Percentiles rank a stretch among this genome's conserved stretches.
These are phyloP conservation scores for Oncorhynchus gorbuscha DNA, from an alignment of 2,113 vertebrate species.

Conservation along the genomic window DNA sequence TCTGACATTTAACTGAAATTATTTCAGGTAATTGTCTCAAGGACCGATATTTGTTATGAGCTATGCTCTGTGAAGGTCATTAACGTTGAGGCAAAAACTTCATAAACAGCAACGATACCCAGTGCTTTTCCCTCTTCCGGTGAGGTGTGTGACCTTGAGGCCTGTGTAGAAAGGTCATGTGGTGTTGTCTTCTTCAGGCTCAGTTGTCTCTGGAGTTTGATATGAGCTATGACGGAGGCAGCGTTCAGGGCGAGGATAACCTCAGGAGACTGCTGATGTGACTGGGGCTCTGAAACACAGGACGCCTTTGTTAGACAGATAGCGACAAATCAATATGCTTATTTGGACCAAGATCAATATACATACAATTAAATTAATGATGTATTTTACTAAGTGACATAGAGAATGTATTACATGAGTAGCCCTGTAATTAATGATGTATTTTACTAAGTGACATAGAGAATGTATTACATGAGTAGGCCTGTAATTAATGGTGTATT, in stretches of 20 bases:
- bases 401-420: too few relatives aligned
- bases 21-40: constrained; percentile 6
- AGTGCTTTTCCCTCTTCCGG: constrained; percentile 37
- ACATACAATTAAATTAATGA: too few relatives aligned
- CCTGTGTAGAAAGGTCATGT: constrained; percentile 24
- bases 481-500: too few relatives aligned
- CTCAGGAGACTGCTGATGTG: constrained; percentile 44
- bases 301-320: constrained; percentile 13
- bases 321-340: neutral
- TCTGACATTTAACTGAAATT: neutral
- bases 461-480: too few relatives aligned
- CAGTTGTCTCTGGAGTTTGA: constrained; percentile 72
- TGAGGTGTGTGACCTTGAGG: constrained; percentile 15
- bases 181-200: constrained; percentile 51
- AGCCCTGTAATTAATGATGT: too few relatives aligned
- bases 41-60: neutral
- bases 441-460: too few relatives aligned
- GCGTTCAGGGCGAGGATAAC: constrained; percentile 67
- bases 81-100: neutral
- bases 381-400: too few relatives aligned
- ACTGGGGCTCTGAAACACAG: constrained; percentile 50
- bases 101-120: constrained; percentile 29
- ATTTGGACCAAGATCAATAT: neutral
- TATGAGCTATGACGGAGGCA: constrained; percentile 74
- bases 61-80: neutral